Conservation (phyloP, 92 coral and sea anemone species). For the Montipora capitata region DNA sequence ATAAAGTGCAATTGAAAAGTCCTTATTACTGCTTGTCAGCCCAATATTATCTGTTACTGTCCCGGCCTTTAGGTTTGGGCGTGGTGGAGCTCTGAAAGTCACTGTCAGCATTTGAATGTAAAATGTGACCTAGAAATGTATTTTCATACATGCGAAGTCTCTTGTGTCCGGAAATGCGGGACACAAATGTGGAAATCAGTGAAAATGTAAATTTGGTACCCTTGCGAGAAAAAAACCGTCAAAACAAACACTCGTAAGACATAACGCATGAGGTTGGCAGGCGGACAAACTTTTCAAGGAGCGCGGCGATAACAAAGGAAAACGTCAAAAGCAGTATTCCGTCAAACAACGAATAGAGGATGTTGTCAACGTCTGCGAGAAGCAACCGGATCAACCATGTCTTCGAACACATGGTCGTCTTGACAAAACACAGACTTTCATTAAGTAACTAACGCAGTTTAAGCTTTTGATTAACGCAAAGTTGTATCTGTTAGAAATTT, state of each 20-base stretch:
- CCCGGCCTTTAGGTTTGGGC: no score
- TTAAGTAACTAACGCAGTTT: not conserved
- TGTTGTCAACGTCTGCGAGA: slow-evolving; percentile 28
- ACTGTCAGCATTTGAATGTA: no score
- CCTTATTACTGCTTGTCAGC: no score
- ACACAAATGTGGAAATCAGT: slow-evolving; percentile 16
- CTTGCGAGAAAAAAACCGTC: slow-evolving; percentile 17
- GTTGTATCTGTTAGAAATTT: not conserved
- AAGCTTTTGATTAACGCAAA: slow-evolving; percentile 5
- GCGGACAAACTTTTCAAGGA: not conserved
- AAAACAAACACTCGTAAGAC: slow-evolving; percentile 27
- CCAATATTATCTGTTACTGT: no score
- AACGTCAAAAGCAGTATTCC: not conserved
- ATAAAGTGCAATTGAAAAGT: no score
- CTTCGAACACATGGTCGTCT: not conserved
- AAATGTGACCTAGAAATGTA: no score
- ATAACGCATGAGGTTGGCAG: slow-evolving; percentile 24
- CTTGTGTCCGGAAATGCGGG: slow-evolving; percentile 4
- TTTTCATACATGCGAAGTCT: not conserved
- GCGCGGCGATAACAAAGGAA: slow-evolving; percentile 31
- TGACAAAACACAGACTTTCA: not conserved
- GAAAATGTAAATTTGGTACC: slow-evolving; percentile 10
- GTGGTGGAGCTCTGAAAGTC: no score
- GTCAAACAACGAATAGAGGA: slow-evolving; percentile 7
- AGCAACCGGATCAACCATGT: slow-evolving; percentile 25